These are phyloP conservation scores for Muntiacus reevesi DNA, from an alignment of 2,113 vertebrate species.

Conservation along the genomic window DNA sequence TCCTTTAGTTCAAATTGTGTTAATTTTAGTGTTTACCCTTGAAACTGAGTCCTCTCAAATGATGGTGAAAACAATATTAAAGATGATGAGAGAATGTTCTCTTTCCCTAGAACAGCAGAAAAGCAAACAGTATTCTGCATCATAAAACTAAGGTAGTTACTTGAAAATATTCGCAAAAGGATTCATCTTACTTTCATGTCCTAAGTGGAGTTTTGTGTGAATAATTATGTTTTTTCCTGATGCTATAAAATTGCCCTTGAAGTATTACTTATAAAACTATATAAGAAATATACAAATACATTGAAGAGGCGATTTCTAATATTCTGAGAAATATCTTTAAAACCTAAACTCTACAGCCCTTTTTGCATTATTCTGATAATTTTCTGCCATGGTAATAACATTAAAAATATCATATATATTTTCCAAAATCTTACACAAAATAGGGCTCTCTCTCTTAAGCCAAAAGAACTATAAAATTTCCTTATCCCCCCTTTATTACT, in stretches of 20 bases:
- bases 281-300: neutral
- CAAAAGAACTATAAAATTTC: neutral
- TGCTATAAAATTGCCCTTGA: neutral
- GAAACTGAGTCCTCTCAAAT: neutral
- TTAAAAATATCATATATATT: neutral
- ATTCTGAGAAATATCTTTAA: neutral
- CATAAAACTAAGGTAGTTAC: neutral
- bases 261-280: neutral
- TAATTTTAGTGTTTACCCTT: neutral
- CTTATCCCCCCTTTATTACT: neutral
- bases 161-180: neutral
- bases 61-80: neutral
- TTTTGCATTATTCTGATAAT: neutral
- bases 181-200: neutral
- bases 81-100: neutral
- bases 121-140: neutral
- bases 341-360: neutral
- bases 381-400: neutral
- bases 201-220: neutral
- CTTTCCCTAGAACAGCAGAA: neutral
- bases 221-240: neutral
- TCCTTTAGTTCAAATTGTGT: neutral
- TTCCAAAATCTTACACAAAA: neutral
- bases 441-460: neutral
- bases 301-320: neutral